phyloP scores from a whole-genome alignment of 2,797 vertebrate species.

The Phataginus tetradactyla region DNA sequence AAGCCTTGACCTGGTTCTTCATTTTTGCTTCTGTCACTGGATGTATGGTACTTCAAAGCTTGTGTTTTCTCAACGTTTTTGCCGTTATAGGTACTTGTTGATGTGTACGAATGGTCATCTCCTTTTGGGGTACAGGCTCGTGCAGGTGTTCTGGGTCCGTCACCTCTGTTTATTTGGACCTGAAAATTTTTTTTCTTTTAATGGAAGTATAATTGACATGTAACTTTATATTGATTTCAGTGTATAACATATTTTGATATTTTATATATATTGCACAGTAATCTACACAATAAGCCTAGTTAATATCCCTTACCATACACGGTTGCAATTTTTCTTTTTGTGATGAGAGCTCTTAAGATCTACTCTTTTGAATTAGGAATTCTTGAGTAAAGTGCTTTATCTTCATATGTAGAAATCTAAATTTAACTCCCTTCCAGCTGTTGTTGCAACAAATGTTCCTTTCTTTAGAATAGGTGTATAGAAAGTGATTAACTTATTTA shows the following conservation, averaged over 20 bases:
- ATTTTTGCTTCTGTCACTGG: slow-evolving; percentile 36
- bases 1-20: slow-evolving; percentile 19
- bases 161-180: slow-evolving; percentile 41
- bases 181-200: slow-evolving; percentile 21
- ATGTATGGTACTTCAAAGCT: slow-evolving; percentile 22
- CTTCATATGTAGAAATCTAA: neutral
- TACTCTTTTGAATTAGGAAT: slow-evolving; percentile 38
- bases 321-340: neutral
- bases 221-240: neutral
- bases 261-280: neutral
- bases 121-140: neutral
- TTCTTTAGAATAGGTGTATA: slow-evolving; percentile 22
- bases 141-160: neutral
- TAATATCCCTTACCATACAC: neutral
- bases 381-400: slow-evolving; percentile 30
- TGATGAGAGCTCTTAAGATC: neutral
- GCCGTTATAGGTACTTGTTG: neutral
- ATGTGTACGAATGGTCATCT: neutral
- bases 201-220: neutral
- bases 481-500: slow-evolving; percentile 1
- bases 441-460: slow-evolving; percentile 48
- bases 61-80: slow-evolving; percentile 19
- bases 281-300: neutral
- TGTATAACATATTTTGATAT: neutral
- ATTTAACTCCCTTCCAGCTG: slow-evolving; percentile 2